phyloP scores from a whole-genome alignment of 2,113 vertebrate species.

The Calidris pygmaea region DNA sequence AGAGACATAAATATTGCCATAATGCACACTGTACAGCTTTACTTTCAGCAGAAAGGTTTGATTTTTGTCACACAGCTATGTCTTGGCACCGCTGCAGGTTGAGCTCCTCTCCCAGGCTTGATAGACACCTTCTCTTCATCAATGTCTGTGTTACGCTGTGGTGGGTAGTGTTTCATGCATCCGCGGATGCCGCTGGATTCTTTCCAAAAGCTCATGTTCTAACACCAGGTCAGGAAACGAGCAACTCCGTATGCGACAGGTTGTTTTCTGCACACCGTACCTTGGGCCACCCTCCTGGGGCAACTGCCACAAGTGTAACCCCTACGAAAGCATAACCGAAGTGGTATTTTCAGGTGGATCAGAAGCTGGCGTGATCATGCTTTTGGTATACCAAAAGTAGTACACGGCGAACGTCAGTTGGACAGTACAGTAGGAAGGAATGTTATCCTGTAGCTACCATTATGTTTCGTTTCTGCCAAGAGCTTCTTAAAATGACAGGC shows the following conservation, averaged over 20 bases:
- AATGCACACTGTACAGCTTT: background rate
- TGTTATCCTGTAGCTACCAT: background rate
- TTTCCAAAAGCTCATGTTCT: background rate
- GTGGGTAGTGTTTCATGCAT: background rate
- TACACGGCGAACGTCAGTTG: background rate
- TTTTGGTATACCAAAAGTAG: background rate
- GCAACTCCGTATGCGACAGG: background rate
- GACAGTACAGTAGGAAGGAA: conserved; percentile 4
- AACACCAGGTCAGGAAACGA: background rate
- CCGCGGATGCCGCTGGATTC: background rate
- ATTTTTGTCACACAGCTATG: background rate
- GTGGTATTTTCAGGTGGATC: background rate
- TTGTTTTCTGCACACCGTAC: background rate
- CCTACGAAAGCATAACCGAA: background rate
- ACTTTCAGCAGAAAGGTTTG: conserved; percentile 19
- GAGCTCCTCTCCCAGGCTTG: background rate
- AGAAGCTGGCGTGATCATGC: background rate
- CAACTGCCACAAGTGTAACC: background rate
- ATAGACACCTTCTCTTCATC: background rate
- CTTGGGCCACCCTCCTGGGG: background rate
- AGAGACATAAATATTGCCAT: conserved; percentile 1
- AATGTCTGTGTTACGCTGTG: background rate
- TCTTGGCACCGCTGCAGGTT: background rate
- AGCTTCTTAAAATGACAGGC: background rate
- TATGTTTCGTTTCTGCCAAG: background rate